These are phyloP conservation scores for Synergus gifuensis DNA, from an alignment of 2,888 invertebrate genomes.

Conservation along the genomic window DNA sequence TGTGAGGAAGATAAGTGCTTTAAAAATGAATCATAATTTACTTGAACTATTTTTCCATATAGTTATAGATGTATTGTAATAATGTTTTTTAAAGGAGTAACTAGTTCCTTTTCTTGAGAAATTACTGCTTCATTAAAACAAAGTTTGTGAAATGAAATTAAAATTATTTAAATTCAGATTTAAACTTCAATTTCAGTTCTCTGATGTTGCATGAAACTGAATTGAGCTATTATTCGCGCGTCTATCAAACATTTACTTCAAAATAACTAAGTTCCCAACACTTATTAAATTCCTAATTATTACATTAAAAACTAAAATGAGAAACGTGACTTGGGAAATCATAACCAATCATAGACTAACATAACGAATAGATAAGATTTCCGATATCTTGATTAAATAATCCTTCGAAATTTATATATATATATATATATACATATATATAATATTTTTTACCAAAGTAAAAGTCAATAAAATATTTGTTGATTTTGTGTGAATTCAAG, in stretches of 20 bases:
- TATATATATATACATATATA: no score
- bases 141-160: not conserved
- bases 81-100: no score
- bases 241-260: constrained; percentile 14
- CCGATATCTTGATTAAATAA: not conserved
- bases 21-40: no score
- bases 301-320: constrained; percentile 36
- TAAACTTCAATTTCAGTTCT: constrained; percentile 11
- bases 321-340: constrained; percentile 30
- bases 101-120: no score
- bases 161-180: not conserved
- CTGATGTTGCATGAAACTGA: not conserved
- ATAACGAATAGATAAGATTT: not conserved
- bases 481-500: no score
- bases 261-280: constrained; percentile 30
- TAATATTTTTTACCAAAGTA: no score
- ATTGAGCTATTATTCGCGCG: constrained; percentile 15
- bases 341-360: constrained; percentile 21
- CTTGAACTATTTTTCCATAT: no score
- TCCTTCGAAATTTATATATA: not conserved
- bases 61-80: no score
- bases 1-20: not conserved
- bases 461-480: no score
- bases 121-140: no score
- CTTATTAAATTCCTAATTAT: constrained; percentile 35